phyloP scores from a whole-genome alignment of 1,140 invertebrate species.

The Choristoneura fumiferana region DNA sequence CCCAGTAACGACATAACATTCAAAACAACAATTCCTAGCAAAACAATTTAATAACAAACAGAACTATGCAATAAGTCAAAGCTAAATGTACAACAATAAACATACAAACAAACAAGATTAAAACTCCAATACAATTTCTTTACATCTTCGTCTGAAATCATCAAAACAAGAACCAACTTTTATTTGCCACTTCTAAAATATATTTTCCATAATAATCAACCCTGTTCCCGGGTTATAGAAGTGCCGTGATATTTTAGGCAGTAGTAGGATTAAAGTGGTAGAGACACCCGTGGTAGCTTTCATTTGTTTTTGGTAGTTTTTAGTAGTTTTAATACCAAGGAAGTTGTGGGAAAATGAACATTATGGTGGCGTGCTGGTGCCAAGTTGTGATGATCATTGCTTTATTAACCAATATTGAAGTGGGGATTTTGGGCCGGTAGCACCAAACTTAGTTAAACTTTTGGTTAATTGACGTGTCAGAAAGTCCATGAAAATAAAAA shows the following conservation, averaged over 20 bases:
- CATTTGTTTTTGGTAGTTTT: conserved; percentile 6
- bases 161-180: conserved; percentile 8
- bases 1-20: too few species aligned
- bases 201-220: neutral
- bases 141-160: conserved; percentile 18
- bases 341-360: conserved; percentile 33
- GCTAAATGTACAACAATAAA: conserved; percentile 52
- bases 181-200: neutral
- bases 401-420: conserved; percentile 77
- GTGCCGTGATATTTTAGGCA: neutral
- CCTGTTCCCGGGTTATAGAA: neutral
- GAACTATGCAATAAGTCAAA: conserved; percentile 69
- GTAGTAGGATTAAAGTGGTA: neutral
- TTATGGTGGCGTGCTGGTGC: conserved; percentile 54
- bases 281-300: conserved; percentile 12
- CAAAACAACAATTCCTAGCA: conserved; percentile 13
- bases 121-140: conserved; percentile 22
- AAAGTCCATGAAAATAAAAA: too few species aligned
- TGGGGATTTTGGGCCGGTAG: conserved; percentile 33
- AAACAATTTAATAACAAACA: conserved; percentile 54
- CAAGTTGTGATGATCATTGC: conserved; percentile 73
- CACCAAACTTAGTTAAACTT: conserved; percentile 3
- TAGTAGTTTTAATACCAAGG: conserved; percentile 15
- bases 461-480: conserved; percentile 9
- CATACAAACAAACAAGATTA: conserved; percentile 45